Evolutionary conservation across 2,888 invertebrate species (phyloP), one percentile per base, ranked within the genome.

Genomic region (Microdon myrmicae): DNA sequence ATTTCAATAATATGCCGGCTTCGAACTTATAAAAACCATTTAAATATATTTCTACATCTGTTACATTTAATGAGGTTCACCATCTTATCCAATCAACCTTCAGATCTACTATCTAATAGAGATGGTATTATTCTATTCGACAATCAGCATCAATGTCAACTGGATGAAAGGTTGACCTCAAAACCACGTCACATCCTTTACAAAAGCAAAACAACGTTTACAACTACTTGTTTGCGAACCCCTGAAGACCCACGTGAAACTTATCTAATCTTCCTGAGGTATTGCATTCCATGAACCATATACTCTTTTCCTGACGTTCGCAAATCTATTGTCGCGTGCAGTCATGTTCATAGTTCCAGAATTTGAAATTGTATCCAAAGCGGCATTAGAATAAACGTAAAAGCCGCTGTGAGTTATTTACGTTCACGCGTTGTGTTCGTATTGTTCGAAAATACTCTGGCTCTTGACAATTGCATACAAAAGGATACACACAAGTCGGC

Each of bases 341-440:
- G 3, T 16, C 9, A 19, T 3, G 32, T 28, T 25, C 35, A 56
- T 49, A 39, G 44, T 48, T 45, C 49, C 41, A 47, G 61, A 51
- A 45, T 49, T 37, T 14, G 32, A 51, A 41, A 51, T 51, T 41
- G 51, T 51, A 56, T 45, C 45, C 49, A 45, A 44, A 32, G 43
- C 23, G n/a, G n/a, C n/a, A n/a, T n/a, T n/a, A n/a, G n/a, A n/a
- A n/a, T n/a, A 22, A 55, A 44, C 49, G 56, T 47, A 35, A 56
- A 58, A 56, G 51, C 43, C 58, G 28, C 38, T 43, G 37, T 58
- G 64, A 64, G 64, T 64, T 58, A 64, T 64, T 64, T 64, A 64
- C 64, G 58, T 58, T 49, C 56, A 56, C 61, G 56, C 61, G 49
- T 35, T 49, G 56, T 49, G 49, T 61, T 58, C 64, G 37, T 51